Base-by-base conservation (phyloP, 2,113 vertebrate genomes). In the Strigops habroptila region DNA sequence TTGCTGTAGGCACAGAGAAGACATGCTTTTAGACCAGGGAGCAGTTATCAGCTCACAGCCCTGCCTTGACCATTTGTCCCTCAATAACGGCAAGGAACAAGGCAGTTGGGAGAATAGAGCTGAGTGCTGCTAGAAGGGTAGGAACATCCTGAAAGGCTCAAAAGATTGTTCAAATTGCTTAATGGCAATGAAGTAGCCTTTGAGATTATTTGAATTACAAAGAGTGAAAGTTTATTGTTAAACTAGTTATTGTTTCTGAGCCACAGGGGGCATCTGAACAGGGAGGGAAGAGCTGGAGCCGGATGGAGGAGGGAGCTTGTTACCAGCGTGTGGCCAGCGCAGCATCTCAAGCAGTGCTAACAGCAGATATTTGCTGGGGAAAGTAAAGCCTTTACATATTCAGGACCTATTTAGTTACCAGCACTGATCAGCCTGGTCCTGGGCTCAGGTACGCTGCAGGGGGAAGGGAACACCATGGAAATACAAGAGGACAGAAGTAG, bases 201-300 rank as follows among this genome's bases (percentile, higher is more conserved):
- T 88, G 74, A 90, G 86, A 82, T n/a, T 0, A 48, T 92, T 93
- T 83, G 57, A 75, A 79, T 93, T 92, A 23, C 77, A 92, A 88
- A 88, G 24, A 88, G 71, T 67, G 85, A 83, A 95, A 88, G 71
- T 86, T 95, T 93, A 65, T 64, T 90, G 88, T 78, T 60, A 79
- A 81, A 71, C 11, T 24, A 57, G 76, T 71, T 75, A 83, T 71
- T 92, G 77, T 88, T 81, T 88, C 77, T 89, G 88, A 89, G 62
- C 88, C 83, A 24, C 31, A 7, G 86, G 53, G 12, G 12, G 51
- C 64, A 49, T 76, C 39, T 71, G 35, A 93, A 35, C 33, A 18
- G 39, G 52, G 44, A 91, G 68, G 27, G 30, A 55, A 75, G 86
- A 68, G 21, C 24, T 74, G 60, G 41, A 82, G 43, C 25, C 1